phyloP scores from a whole-genome alignment of 2,797 vertebrate species.

The Neomorphus geoffroyi region DNA sequence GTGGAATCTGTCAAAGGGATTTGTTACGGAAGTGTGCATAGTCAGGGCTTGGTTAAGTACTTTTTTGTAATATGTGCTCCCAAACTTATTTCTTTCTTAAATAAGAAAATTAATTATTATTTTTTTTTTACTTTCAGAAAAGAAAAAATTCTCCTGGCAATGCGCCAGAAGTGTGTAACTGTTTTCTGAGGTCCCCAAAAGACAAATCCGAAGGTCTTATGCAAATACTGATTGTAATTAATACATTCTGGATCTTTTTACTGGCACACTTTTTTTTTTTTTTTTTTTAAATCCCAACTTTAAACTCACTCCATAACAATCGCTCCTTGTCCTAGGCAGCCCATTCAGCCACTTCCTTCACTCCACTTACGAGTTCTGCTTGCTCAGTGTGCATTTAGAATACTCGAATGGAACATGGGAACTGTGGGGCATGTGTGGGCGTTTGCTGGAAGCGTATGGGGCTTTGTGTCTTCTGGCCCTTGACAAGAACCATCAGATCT shows the following conservation, averaged over 20 bases:
- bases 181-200: constrained; percentile 5
- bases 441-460: background rate
- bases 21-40: background rate
- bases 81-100: background rate
- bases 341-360: background rate
- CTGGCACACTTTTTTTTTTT: background rate
- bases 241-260: background rate
- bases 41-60: background rate
- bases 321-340: background rate
- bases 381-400: background rate
- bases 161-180: background rate
- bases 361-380: background rate
- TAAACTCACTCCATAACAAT: background rate
- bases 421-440: background rate
- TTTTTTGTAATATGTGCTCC: background rate
- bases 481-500: background rate
- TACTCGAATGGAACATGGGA: background rate
- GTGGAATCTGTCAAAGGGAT: background rate
- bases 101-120: background rate
- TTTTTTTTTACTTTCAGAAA: background rate
- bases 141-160: background rate
- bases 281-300: background rate
- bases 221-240: background rate
- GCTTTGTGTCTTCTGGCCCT: background rate
- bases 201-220: background rate